Percentiles rank a stretch among this genome's conserved stretches.
Evolutionary conservation across 2,113 vertebrate genomes (phyloP).

Genomic region (Athene noctua): DNA sequence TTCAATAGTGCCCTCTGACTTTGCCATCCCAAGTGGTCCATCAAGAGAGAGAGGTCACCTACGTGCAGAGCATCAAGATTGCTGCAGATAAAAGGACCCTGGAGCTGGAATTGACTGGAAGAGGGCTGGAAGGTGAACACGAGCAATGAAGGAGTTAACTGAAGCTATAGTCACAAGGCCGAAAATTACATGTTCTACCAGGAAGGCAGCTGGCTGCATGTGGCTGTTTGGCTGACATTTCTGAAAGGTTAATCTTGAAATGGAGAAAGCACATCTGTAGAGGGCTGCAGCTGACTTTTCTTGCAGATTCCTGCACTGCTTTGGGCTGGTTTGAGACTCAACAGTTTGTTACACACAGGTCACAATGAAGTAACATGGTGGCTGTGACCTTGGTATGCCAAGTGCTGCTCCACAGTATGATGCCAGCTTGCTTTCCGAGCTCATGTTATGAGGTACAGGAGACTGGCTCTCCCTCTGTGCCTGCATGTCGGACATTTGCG

Average conservation of each 20-base stretch:
- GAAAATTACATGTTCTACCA: background rate
- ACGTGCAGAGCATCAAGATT: background rate
- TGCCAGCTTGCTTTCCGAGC: background rate
- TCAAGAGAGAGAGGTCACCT: background rate
- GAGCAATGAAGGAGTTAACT: constrained; percentile 13
- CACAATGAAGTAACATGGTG: background rate
- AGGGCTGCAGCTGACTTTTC: background rate
- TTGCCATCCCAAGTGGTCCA: background rate
- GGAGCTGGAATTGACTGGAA: background rate
- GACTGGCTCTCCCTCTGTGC: background rate
- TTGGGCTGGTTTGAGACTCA: background rate
- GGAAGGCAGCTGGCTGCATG: background rate
- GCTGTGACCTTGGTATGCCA: background rate
- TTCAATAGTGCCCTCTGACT: constrained; percentile 20
- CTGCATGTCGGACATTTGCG: fast-evolving
- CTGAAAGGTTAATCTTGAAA: constrained; percentile 49
- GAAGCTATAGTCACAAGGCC: background rate
- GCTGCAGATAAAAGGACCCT: background rate
- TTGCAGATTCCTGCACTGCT: background rate
- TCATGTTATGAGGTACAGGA: background rate
- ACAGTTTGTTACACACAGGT: background rate
- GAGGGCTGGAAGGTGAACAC: background rate
- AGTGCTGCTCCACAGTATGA: background rate
- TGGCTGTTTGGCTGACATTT: constrained; percentile 48
- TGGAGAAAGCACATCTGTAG: background rate